These are phyloP conservation scores for Calcarius lapponicus DNA, from an alignment of 2,797 vertebrate genomes.

Conservation along the genomic window DNA sequence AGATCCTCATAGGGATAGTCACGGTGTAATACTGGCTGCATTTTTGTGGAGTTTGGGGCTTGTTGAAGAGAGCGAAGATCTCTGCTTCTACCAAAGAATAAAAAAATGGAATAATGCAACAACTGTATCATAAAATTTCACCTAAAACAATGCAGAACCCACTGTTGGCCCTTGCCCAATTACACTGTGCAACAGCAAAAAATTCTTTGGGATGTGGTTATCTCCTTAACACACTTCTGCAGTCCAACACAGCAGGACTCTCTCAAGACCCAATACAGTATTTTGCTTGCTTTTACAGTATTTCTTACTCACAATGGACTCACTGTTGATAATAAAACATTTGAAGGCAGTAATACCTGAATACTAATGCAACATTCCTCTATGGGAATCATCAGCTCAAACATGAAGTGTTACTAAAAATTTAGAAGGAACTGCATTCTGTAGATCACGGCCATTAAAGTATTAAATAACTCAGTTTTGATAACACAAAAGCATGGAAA, in stretches of 20 bases:
- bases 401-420: not conserved
- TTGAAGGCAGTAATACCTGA: not conserved
- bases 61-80: constrained; percentile 91
- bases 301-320: not conserved
- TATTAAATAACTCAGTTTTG: not conserved
- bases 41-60: constrained; percentile 79
- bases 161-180: not conserved
- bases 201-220: not conserved
- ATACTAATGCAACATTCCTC: not conserved
- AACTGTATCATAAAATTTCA: not conserved
- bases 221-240: not conserved
- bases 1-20: constrained; percentile 91
- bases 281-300: not conserved
- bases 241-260: not conserved
- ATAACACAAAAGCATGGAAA: not conserved
- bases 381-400: not conserved
- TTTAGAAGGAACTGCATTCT: not conserved
- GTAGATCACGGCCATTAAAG: not conserved
- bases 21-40: constrained; percentile 90
- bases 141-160: not conserved
- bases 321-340: not conserved
- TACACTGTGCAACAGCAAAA: not conserved
- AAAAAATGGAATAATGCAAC: not conserved
- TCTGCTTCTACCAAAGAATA: constrained; percentile 77
- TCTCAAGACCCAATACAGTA: not conserved